These are phyloP conservation scores for Mesopsocus fuscifrons DNA, from an alignment of 2,888 invertebrate species.

Conservation along the genomic window DNA sequence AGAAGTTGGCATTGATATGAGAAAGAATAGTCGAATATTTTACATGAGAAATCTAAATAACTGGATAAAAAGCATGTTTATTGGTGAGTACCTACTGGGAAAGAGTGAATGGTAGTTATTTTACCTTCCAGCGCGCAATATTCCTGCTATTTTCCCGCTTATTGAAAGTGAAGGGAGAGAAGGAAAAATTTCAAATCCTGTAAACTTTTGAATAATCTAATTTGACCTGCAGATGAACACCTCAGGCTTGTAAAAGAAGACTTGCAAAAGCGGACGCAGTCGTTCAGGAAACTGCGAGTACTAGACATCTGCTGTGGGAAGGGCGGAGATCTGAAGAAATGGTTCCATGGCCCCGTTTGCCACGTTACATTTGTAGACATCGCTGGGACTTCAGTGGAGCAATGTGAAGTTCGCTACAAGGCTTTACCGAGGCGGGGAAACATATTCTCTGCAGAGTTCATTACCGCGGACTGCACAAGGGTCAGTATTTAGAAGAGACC, in stretches of 20 bases:
- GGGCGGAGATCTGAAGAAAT: conserved; percentile 96
- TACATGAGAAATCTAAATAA: conserved; percentile 95
- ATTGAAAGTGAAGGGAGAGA: too few relatives aligned
- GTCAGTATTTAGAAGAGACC: conserved; percentile 22
- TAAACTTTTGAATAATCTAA: too few relatives aligned
- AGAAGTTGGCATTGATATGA: conserved; percentile 58
- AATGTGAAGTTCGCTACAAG: conserved; percentile 64
- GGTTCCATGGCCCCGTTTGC: conserved; percentile 64
- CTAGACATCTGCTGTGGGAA: conserved; percentile 96
- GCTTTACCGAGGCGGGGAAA: conserved; percentile 22
- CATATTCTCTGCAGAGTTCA: conserved; percentile 71
- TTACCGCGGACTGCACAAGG: conserved; percentile 83
- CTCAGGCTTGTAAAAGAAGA: too few relatives aligned
- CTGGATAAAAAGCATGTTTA: conserved; percentile 94
- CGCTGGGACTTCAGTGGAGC: conserved; percentile 78
- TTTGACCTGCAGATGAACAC: too few relatives aligned
- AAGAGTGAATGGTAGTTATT: too few relatives aligned
- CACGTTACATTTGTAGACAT: conserved; percentile 85
- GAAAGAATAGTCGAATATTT: conserved; percentile 79
- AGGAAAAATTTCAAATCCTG: too few relatives aligned
- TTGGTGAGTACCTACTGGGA: conserved; percentile 37
- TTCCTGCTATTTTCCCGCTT: too few relatives aligned
- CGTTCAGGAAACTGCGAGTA: conserved; percentile 37
- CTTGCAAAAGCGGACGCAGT: too few relatives aligned
- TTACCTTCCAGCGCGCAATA: too few relatives aligned